phyloP scores from a whole-genome alignment of 2,113 vertebrate genomes.

The Pseudopodoces humilis region DNA sequence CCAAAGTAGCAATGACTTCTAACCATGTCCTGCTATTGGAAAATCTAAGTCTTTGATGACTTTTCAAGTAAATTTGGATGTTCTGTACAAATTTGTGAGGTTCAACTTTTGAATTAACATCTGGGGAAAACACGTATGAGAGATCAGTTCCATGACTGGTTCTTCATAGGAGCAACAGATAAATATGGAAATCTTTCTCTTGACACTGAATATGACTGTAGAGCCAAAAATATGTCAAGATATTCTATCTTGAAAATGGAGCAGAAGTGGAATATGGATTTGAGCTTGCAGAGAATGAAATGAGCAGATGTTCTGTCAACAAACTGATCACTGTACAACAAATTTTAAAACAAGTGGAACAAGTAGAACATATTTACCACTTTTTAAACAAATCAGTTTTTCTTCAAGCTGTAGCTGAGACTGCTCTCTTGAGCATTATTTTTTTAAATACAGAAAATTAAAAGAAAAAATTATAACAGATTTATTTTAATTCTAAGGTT shows the following conservation, averaged over 20 bases:
- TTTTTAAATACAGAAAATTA: background rate
- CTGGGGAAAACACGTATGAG: constrained; percentile 39
- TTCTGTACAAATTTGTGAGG: constrained; percentile 34
- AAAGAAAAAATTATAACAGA: background rate
- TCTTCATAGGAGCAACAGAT: constrained; percentile 66
- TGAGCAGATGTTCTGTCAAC: constrained; percentile 63
- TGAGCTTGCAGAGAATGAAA: constrained; percentile 54
- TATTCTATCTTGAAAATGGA: constrained; percentile 41
- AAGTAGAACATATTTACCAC: constrained; percentile 3
- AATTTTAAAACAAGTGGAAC: constrained; percentile 27
- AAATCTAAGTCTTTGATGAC: constrained; percentile 28
- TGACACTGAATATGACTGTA: constrained; percentile 38
- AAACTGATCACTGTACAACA: constrained; percentile 32
- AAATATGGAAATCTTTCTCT: constrained; percentile 61
- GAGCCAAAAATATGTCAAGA: constrained; percentile 72
- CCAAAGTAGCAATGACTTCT: constrained; percentile 8
- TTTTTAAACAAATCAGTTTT: background rate
- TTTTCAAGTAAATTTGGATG: constrained; percentile 56
- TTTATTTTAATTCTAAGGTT: background rate
- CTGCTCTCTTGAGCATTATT: background rate
- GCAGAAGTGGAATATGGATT: constrained; percentile 55
- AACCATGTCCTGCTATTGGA: background rate
- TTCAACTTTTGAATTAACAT: constrained; percentile 62
- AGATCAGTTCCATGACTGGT: constrained; percentile 60
- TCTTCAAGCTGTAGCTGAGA: background rate